These are phyloP conservation scores for Microcebus tavaratra DNA, from an alignment of 2,113 vertebrate species.

Conservation along the genomic window DNA sequence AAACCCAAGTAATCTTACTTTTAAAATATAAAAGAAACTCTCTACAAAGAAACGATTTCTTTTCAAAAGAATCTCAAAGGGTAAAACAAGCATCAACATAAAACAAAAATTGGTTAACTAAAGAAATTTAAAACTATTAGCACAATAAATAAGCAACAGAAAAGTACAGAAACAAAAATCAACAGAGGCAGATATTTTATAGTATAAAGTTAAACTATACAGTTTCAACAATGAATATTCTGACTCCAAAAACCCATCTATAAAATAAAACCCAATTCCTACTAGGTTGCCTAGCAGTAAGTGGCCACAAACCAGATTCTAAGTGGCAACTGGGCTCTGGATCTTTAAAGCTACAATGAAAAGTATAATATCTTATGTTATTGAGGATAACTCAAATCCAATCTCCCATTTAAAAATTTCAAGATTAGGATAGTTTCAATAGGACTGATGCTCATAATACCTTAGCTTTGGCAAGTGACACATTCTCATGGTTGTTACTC, in stretches of 20 bases:
- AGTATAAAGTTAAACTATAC: not conserved
- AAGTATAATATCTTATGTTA: not conserved
- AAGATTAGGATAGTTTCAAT: slow-evolving; percentile 41
- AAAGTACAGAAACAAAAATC: slow-evolving; percentile 4
- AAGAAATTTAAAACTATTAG: not conserved
- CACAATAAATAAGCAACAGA: not conserved
- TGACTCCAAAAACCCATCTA: not conserved
- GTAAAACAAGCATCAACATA: not conserved
- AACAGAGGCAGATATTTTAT: not conserved
- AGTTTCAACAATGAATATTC: not conserved
- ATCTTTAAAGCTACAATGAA: not conserved
- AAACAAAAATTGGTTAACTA: not conserved
- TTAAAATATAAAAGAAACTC: slow-evolving; percentile 10
- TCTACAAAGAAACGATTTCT: not conserved
- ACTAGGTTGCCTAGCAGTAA: not conserved
- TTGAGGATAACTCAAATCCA: not conserved
- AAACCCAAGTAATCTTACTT: slow-evolving; percentile 6
- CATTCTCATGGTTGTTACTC: slow-evolving; percentile 99
- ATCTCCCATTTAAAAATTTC: not conserved
- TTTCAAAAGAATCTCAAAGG: not conserved
- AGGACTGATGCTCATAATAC: slow-evolving; percentile 81
- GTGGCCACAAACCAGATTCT: slow-evolving; percentile 14
- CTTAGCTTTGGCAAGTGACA: slow-evolving; percentile 98
- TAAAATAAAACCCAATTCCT: not conserved
- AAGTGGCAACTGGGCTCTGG: not conserved